A percentile compares a stretch with the other conserved stretches of the same genome.
phyloP scores from a whole-genome alignment of 2,797 vertebrate genomes.

The Delichon dasypus region DNA sequence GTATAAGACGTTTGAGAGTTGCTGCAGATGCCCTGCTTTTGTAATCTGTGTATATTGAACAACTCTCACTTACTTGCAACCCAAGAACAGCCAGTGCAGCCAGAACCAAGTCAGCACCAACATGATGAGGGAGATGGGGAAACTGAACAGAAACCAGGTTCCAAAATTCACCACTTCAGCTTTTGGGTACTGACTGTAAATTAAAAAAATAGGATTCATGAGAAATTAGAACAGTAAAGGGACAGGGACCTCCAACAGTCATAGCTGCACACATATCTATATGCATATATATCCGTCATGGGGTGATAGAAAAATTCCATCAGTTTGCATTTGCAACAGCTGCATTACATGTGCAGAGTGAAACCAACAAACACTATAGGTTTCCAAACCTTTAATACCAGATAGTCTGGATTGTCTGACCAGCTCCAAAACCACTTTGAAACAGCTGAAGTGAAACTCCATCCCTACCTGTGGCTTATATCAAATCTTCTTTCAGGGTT shows the following conservation, averaged over 20 bases:
- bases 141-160: slow-evolving; percentile 98
- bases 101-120: slow-evolving; percentile 95
- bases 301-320: neutral
- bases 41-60: neutral
- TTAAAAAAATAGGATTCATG: neutral
- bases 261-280: neutral
- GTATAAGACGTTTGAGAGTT: neutral
- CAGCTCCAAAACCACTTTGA: neutral
- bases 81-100: slow-evolving; percentile 95
- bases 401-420: neutral
- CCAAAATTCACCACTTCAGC: slow-evolving; percentile 96
- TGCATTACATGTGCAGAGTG: neutral
- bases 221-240: neutral
- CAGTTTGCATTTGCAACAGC: neutral
- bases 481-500: neutral
- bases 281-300: neutral
- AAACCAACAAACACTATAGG: neutral
- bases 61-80: slow-evolving; percentile 89
- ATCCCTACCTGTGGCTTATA: neutral
- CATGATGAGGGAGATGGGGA: slow-evolving; percentile 95
- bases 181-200: slow-evolving; percentile 89
- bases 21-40: neutral
- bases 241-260: neutral
- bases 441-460: neutral
- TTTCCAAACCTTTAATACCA: neutral